Percentiles rank a stretch among this genome's conserved stretches.
phyloP scores from a whole-genome alignment of 2,797 vertebrate genomes.

The Anguilla marmorata region DNA sequence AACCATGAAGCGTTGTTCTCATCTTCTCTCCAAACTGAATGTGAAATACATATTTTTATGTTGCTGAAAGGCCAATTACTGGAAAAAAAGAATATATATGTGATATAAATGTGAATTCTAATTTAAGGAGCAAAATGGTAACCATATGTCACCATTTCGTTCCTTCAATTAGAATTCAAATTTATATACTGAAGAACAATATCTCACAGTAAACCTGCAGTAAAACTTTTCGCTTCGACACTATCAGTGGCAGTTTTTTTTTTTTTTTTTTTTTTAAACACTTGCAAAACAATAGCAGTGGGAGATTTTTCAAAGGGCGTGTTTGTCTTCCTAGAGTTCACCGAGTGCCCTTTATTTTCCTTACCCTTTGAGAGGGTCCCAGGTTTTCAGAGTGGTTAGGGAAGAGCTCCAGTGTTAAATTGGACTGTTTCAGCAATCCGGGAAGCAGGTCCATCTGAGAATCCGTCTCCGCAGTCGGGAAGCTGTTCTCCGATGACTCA shows the following conservation, averaged over 20 bases:
- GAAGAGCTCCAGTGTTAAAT: slow-evolving; percentile 91
- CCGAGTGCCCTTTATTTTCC: not conserved
- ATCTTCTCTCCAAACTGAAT: not conserved
- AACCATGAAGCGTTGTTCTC: not conserved
- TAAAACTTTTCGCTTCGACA: not conserved
- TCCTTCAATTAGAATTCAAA: not conserved
- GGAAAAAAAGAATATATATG: not conserved
- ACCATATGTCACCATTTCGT: not conserved
- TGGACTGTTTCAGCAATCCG: slow-evolving; percentile 81
- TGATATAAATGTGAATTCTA: no score
- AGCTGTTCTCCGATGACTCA: slow-evolving; percentile 86
- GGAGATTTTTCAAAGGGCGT: not conserved
- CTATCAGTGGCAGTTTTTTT: not conserved
- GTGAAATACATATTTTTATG: not conserved
- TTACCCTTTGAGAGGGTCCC: slow-evolving; percentile 80
- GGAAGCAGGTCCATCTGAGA: slow-evolving; percentile 85
- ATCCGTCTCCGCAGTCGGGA: slow-evolving; percentile 86
- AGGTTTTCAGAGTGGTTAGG: slow-evolving; percentile 90
- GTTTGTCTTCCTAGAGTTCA: not conserved
- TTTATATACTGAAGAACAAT: not conserved
- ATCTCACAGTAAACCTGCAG: not conserved
- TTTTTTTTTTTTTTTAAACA: not conserved
- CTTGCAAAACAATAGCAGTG: not conserved
- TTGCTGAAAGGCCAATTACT: not conserved
- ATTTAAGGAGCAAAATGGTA: no score